Evolutionary conservation across 1,140 invertebrate species (phyloP).

Genomic region (Antheraea mylitta): DNA sequence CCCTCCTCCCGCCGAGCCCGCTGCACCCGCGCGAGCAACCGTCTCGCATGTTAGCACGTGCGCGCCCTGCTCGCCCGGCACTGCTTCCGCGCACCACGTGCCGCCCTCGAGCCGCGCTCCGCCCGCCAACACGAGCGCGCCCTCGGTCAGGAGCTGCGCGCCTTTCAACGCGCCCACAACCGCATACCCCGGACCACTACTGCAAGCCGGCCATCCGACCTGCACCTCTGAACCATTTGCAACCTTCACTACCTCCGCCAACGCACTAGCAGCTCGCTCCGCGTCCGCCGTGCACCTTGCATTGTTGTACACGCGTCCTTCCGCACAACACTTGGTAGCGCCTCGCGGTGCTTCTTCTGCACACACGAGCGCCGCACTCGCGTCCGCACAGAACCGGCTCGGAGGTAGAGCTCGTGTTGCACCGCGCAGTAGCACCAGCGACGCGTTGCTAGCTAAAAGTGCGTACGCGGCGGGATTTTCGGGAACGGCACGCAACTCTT

Average conservation of each 20-base stretch:
- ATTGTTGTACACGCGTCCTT: conserved; percentile 63
- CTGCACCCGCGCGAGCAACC: too few species aligned
- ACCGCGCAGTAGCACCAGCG: conserved; percentile 72
- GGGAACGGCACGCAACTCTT: conserved; percentile 34
- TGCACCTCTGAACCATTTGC: conserved; percentile 67
- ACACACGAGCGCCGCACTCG: conserved; percentile 80
- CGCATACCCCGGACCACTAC: conserved; percentile 55
- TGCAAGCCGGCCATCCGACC: conserved; percentile 64
- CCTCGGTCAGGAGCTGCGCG: conserved; percentile 71
- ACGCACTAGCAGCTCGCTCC: conserved; percentile 80
- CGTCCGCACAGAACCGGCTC: conserved; percentile 81
- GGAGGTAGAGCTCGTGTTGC: conserved; percentile 55
- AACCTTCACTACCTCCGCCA: conserved; percentile 65
- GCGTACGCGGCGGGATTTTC: conserved; percentile 63
- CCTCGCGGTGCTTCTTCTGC: conserved; percentile 42
- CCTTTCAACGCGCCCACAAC: conserved; percentile 66
- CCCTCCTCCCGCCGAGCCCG: too few species aligned
- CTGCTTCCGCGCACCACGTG: conserved; percentile 83
- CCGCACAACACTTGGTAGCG: conserved; percentile 52
- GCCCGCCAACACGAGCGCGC: conserved; percentile 57
- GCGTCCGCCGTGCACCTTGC: conserved; percentile 76
- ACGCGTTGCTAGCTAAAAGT: conserved; percentile 80
- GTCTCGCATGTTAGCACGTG: conserved; percentile 82
- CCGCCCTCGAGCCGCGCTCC: conserved; percentile 60
- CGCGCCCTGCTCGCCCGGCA: conserved; percentile 55